phyloP scores from a whole-genome alignment of 2,888 invertebrate genomes.

The Sinentomon sp. region DNA sequence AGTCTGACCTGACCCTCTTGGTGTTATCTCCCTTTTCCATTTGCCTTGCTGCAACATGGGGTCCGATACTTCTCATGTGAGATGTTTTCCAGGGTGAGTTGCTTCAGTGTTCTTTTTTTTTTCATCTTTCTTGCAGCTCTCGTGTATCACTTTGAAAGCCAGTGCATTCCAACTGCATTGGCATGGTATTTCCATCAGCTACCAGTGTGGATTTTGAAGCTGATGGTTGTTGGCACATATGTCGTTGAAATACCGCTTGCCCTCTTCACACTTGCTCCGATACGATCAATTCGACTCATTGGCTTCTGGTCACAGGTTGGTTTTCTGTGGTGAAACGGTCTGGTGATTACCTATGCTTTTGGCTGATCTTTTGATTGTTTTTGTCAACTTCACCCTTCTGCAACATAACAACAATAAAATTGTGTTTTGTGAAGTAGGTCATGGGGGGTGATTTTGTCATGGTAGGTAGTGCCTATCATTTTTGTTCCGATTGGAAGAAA shows the following conservation, averaged over 20 bases:
- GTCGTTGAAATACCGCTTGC: conserved; percentile 40
- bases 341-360: neutral
- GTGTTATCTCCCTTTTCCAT: neutral
- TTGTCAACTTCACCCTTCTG: no score
- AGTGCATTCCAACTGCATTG: conserved; percentile 40
- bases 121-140: conserved; percentile 25
- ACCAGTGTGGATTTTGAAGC: conserved; percentile 34
- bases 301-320: conserved; percentile 36
- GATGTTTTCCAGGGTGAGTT: neutral
- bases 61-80: neutral
- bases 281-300: conserved; percentile 30
- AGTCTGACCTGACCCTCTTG: no score
- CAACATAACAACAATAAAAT: no score
- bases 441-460: no score
- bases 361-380: neutral
- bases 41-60: neutral
- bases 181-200: conserved; percentile 43
- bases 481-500: no score
- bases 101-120: conserved; percentile 5
- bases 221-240: conserved; percentile 30
- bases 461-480: no score
- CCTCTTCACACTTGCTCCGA: conserved; percentile 42
- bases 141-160: conserved; percentile 38
- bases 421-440: no score
- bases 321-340: no score